These are phyloP conservation scores for Cantharis lateralis DNA, from an alignment of 2,888 invertebrate species.

Conservation along the genomic window DNA sequence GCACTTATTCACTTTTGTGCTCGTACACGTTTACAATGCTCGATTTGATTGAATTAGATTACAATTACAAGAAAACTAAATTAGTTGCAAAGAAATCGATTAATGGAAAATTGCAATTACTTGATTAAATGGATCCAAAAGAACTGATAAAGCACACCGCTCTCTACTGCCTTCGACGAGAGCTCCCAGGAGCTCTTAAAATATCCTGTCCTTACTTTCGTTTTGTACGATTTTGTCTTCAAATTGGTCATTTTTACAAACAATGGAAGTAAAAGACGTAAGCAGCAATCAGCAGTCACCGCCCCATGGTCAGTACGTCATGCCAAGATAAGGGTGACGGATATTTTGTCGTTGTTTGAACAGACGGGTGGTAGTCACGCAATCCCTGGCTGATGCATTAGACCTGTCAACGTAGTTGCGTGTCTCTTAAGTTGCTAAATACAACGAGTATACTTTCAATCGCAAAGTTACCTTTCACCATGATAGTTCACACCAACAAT, in stretches of 20 bases:
- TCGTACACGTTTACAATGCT: conserved; percentile 11
- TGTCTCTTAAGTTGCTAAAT: conserved; percentile 21
- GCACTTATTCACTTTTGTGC: conserved; percentile 24
- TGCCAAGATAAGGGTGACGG: conserved; percentile 34
- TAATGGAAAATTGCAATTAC: background rate
- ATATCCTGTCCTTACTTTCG: background rate
- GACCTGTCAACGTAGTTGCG: conserved; percentile 28
- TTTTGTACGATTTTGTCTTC: background rate
- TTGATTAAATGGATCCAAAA: background rate
- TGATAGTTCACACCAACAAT: conserved; percentile 20
- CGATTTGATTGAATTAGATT: conserved; percentile 23
- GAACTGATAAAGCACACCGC: background rate
- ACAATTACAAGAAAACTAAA: background rate
- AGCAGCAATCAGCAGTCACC: conserved; percentile 27
- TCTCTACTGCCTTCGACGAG: background rate
- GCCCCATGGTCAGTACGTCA: conserved; percentile 25
- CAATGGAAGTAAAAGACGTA: conserved; percentile 11
- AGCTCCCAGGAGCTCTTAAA: background rate
- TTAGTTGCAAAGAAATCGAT: background rate
- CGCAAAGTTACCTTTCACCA: conserved; percentile 19
- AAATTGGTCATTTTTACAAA: conserved; percentile 1
- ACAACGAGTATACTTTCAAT: conserved; percentile 25
- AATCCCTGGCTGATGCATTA: conserved; percentile 27
- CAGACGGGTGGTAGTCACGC: conserved; percentile 31
- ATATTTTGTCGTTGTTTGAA: conserved; percentile 33